Conservation (phyloP, 2,113 vertebrate species). For the Thunnus maccoyii region DNA sequence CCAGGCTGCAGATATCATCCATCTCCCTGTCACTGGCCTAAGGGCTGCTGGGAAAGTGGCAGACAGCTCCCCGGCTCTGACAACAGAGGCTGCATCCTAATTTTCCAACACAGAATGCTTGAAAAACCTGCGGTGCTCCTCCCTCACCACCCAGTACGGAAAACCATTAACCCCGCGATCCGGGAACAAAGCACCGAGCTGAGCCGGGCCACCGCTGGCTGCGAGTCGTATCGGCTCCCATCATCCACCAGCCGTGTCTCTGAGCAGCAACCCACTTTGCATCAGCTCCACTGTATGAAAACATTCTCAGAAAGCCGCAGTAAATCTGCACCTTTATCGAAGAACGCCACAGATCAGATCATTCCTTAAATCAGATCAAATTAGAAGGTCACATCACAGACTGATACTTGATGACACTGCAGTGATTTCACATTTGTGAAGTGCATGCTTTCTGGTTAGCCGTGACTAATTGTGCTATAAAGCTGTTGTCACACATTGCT, state of each 20-base stretch:
- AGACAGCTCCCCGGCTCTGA: conserved; percentile 89
- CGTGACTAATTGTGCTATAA: conserved; percentile 68
- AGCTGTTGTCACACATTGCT: conserved; percentile 67
- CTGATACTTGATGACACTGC: conserved; percentile 7
- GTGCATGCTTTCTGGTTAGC: conserved; percentile 59
- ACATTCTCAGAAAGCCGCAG: neutral
- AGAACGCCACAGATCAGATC: neutral
- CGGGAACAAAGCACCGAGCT: conserved; percentile 74
- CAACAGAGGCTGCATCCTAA: conserved; percentile 92
- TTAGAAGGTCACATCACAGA: neutral
- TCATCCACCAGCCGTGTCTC: conserved; percentile 45
- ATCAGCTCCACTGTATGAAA: neutral
- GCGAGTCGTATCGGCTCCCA: conserved; percentile 57
- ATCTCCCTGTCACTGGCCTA: conserved; percentile 95
- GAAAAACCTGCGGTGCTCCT: conserved; percentile 60
- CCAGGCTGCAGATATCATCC: conserved; percentile 94
- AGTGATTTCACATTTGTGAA: conserved; percentile 24
- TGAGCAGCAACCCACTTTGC: conserved; percentile 1
- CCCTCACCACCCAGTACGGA: conserved; percentile 83
- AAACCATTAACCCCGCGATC: conserved; percentile 82
- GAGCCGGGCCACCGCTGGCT: conserved; percentile 55
- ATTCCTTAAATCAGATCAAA: neutral
- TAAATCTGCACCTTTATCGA: neutral
- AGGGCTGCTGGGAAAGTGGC: conserved; percentile 92
- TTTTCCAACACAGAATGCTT: conserved; percentile 67